phyloP scores from a whole-genome alignment of 2,888 invertebrate species.

The Drosophila hamatofila region DNA sequence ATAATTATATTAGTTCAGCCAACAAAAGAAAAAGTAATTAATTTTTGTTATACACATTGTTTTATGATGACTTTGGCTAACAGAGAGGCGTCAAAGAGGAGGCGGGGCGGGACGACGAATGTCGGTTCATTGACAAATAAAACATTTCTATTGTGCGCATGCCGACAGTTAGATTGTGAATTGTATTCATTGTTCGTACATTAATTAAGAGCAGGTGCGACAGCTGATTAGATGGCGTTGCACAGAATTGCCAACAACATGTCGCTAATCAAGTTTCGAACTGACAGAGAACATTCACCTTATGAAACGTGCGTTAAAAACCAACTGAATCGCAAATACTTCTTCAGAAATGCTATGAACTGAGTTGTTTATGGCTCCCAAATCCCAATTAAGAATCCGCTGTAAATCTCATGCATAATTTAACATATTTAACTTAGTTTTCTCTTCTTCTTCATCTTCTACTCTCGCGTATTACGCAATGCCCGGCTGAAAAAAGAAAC shows the following conservation, averaged over 20 bases:
- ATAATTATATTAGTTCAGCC: conserved; percentile 1
- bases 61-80: conserved; percentile 1
- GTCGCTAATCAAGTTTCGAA: conserved; percentile 1
- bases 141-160: conserved; percentile 51
- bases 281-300: background rate
- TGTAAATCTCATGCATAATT: conserved; percentile 40
- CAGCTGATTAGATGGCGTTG: conserved; percentile 46
- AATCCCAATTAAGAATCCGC: conserved; percentile 52
- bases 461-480: conserved; percentile 43
- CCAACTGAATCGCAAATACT: conserved; percentile 11
- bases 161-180: conserved; percentile 57
- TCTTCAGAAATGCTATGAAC: conserved; percentile 40
- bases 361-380: conserved; percentile 43
- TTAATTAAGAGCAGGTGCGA: conserved; percentile 56
- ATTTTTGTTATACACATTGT: conserved; percentile 34
- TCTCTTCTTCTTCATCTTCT: background rate
- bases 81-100: background rate
- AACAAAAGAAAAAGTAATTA: conserved; percentile 41
- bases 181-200: conserved; percentile 59
- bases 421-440: conserved; percentile 17
- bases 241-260: conserved; percentile 24
- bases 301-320: conserved; percentile 3
- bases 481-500: conserved; percentile 29
- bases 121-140: conserved; percentile 34
- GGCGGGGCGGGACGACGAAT: too few species aligned